Evolutionary conservation across 2,888 invertebrate species (phyloP).

Genomic region (Dione vanillae): DNA sequence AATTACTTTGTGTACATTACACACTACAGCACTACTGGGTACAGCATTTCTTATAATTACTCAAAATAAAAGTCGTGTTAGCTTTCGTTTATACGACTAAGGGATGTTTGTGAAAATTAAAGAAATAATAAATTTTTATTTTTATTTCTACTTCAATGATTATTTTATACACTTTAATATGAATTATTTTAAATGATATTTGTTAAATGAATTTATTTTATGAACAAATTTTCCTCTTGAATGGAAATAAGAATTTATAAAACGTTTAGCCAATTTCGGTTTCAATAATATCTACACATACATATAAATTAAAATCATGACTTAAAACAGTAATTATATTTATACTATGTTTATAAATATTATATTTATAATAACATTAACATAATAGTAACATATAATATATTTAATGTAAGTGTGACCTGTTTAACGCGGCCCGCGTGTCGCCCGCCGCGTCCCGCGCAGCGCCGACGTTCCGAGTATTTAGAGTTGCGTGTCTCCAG

Average conservation of each 20-base stretch:
- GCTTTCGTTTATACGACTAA: neutral
- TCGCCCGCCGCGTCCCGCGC: neutral
- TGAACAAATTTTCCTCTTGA: no score
- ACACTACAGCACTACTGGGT: neutral
- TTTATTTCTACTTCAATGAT: no score
- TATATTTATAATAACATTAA: neutral
- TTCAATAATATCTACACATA: no score
- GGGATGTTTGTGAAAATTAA: neutral
- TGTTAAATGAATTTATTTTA: no score
- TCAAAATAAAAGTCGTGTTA: slow-evolving; percentile 1
- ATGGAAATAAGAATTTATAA: no score
- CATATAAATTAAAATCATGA: no score
- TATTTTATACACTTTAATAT: no score
- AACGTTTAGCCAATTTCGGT: no score
- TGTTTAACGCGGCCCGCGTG: neutral
- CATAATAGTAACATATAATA: neutral
- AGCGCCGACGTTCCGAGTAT: slow-evolving; percentile 22
- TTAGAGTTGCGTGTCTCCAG: slow-evolving; percentile 31
- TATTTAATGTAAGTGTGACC: neutral
- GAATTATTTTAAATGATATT: no score
- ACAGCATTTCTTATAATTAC: slow-evolving; percentile 20
- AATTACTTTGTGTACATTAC: slow-evolving; percentile 18
- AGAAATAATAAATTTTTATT: no score
- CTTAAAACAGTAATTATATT: no score
- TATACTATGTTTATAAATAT: no score